Evolutionary conservation across 2,888 invertebrate genomes (phyloP).

Genomic region (Limnephilus rhombicus): DNA sequence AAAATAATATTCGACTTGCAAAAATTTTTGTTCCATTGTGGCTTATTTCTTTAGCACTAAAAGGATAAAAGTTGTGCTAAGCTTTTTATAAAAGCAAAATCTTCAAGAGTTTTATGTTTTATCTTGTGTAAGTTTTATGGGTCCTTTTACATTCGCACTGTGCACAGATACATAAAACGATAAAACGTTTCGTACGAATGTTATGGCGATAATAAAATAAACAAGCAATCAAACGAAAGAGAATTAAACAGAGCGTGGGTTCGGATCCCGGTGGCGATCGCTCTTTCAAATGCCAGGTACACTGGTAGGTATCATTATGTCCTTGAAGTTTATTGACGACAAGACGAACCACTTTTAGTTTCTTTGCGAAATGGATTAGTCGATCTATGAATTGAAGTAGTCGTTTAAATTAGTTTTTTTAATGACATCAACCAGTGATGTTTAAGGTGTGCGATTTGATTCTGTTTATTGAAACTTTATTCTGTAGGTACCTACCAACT

Average conservation of each 20-base stretch:
- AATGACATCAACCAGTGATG: background rate
- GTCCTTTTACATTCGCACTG: background rate
- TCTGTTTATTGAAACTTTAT: background rate
- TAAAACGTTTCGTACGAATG: background rate
- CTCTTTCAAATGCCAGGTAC: conserved; percentile 16
- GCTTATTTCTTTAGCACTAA: background rate
- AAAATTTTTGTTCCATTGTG: no score
- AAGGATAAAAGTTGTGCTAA: background rate
- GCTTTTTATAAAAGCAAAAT: background rate
- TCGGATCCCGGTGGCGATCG: conserved; percentile 29
- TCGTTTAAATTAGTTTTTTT: conserved; percentile 14
- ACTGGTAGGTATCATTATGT: background rate
- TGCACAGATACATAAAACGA: background rate
- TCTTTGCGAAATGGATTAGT: conserved; percentile 25
- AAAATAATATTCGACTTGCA: no score
- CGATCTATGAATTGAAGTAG: conserved; percentile 9
- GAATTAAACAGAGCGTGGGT: conserved; percentile 28
- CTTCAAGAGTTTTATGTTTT: background rate
- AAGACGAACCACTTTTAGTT: conserved; percentile 39
- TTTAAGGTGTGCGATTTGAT: background rate
- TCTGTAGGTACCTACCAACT: background rate
- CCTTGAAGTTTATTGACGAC: conserved; percentile 33
- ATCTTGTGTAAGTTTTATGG: background rate
- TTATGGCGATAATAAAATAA: conserved; percentile 11
- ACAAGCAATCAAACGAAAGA: conserved; percentile 23